Base-by-base conservation (phyloP, 2,113 vertebrate species). In the Asarcornis scutulata region DNA sequence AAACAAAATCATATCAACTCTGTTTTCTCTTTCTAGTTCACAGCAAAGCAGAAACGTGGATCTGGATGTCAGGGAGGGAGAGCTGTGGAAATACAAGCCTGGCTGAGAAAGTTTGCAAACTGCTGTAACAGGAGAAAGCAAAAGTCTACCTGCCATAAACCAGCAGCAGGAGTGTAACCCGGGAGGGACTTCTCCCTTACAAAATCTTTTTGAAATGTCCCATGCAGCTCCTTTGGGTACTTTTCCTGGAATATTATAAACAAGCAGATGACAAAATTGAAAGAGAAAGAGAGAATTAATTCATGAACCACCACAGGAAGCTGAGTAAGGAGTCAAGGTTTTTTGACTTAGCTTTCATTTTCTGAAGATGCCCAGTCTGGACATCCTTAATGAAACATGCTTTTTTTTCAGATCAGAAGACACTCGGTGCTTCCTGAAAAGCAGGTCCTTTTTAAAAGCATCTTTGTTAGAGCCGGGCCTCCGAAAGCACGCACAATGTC, bases 1-100 rank as follows among this genome's bases (percentile, higher is more conserved):
- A 85, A 96, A 97, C 95, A 97, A 97, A 97, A 91, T 93, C 11
- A 1, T 93, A 91, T 74, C 80, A 13, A 73, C 63, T 74, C 20
- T 67, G 91, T 96, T 91, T 92, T n/a, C 85, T 95, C 88, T 95
- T 83, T 95, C 74, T 72, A 50, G 93, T 76, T 74, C 85, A 90
- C 92, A 96, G 93, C 86, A 96, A 94, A 95, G 73, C 66, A 27
- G 21, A 90, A 86, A 44, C 5, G 11, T 86, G 80, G 89, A 95
- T 93, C 93, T 84, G 52, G 67, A 80, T 96, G 88, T 93, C 95
- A 94, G 56, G 58, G 78, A 92, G 60, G 76, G 55, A 83, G 21
- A 77, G 74, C 25, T 93, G 60, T 53, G 48, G 50, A 72, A 96
- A 89, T 48, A 52, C 15, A 71, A 82, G 66, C 55, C 10, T 13